Base-by-base conservation (phyloP, 2,888 invertebrate genomes). In the Nemoura dubitans region DNA sequence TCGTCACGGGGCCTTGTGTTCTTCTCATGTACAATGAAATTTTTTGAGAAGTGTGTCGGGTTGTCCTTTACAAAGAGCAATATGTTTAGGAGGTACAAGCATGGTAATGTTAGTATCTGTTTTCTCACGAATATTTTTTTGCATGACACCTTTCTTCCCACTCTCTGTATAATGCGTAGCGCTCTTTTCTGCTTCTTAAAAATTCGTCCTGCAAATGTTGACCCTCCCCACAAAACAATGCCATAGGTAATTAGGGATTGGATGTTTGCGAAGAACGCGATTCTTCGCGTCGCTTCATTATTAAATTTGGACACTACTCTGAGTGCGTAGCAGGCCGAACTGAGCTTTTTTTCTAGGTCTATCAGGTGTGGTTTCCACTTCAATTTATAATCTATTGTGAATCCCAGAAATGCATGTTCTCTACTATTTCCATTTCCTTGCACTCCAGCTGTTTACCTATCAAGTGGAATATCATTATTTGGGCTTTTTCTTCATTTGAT, bases 241-340 rank as follows among this genome's bases (percentile, higher is more conserved):
- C 76, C 76, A 76, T 76, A 76, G 3, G 21, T 21, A 25, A 76
- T 76, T 7, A 76, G 76, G 21, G 6, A 76, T 76, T 76, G 76
- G 21, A 76, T 76, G 25, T 76, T 76, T 76, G 76, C 76, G 25
- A 76, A 76, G 76, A 76, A 76, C 25, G 76, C 76, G 21, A 76
- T 25, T 76, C 76, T 76, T 21, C 76, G 21, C 25, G 76, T 76
- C 25, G 76, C 25, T 5, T 25, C 76, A 76, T 25, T 76, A 25
- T 25, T 25, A 25, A 25, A 25, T 25, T 16, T 76, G 21, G 76
- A 76, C 5, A 76, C n/a, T 25, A 25, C 21, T 76, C 25, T 76
- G 5, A 76, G 25, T 21, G 76, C 76, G 25, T 25, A 76, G 76
- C 59, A 59, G 7, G 59, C 7, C 16, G 59, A 59, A 16, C 59